Evolutionary conservation across 1,140 invertebrate genomes (phyloP), one percentile per base, ranked within the genome.

Genomic region (Cherax destructor): DNA sequence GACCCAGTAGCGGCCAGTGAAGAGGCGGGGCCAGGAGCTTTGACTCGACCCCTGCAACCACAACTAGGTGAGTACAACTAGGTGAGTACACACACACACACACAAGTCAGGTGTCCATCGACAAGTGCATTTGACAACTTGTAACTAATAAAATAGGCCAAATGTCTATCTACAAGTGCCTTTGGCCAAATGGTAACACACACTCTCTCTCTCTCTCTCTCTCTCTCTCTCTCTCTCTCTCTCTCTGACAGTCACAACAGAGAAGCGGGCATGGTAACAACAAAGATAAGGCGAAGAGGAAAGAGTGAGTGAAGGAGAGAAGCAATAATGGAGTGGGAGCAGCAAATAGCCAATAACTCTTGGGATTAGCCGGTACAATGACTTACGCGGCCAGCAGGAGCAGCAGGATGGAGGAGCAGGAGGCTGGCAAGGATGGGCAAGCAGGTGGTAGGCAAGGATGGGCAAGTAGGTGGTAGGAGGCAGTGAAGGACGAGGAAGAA

Each of bases 331-430:
- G 85, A 86, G 85, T 86, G 76, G 76, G 85, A 77, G 85, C 85
- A 78, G 85, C 85, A 86, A 77, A 86, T 86, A 86, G 85, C 50
- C 85, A 77, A 86, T 86, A 86, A 86, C 74, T 86, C 85, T 86
- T 86, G 85, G 76, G 72, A 86, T 86, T 86, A 86, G 85, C 72
- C 85, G 85, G 47, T 86, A 78, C 85, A 86, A 76, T 86, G 85
- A 86, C 85, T 86, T 86, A 86, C 85, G 85, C 47, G 77, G 50
- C 85, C 49, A 52, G 65, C 61, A 86, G 69, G 84, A 56, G 52
- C 52, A 56, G 52, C 52, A 56, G 52, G 52, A 13, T 10, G 3
- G 52, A 5, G 1, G 7, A 24, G 72, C 61, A 72, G 84, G 84
- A 10, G n/a, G 16, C n/a, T 1, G 61, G 1, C 2, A 13, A 21